phyloP scores from a whole-genome alignment of 2,888 invertebrate species.

The Nephrotoma guestfalica region DNA sequence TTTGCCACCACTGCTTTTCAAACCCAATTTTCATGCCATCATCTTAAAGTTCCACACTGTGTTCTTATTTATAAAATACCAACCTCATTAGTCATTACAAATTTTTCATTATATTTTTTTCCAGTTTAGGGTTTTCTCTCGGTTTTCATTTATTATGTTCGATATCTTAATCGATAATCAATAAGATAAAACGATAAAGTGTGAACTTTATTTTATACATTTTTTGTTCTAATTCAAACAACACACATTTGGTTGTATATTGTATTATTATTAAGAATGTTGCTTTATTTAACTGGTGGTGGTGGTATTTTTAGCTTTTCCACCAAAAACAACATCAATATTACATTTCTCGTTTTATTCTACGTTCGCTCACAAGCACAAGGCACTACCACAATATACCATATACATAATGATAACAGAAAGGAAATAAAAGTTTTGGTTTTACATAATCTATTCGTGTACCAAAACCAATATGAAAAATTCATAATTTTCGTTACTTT shows the following conservation, averaged over 20 bases:
- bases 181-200: neutral
- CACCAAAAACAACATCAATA: neutral
- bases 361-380: neutral
- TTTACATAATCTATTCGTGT: neutral
- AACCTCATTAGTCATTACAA: neutral
- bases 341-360: neutral
- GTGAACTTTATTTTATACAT: neutral
- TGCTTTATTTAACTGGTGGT: neutral
- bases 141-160: neutral
- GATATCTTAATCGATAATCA: neutral
- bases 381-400: neutral
- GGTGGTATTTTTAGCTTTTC: neutral
- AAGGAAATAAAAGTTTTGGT: neutral
- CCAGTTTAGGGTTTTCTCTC: neutral
- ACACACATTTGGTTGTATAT: neutral
- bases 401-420: neutral
- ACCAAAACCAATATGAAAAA: neutral
- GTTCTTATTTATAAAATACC: neutral
- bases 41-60: neutral
- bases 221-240: neutral
- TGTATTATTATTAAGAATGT: neutral
- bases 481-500: neutral
- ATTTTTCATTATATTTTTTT: neutral
- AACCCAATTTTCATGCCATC: no score
- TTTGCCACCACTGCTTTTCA: no score